phyloP scores from a whole-genome alignment of 2,113 vertebrate species.

The Tylochromis polylepis region DNA sequence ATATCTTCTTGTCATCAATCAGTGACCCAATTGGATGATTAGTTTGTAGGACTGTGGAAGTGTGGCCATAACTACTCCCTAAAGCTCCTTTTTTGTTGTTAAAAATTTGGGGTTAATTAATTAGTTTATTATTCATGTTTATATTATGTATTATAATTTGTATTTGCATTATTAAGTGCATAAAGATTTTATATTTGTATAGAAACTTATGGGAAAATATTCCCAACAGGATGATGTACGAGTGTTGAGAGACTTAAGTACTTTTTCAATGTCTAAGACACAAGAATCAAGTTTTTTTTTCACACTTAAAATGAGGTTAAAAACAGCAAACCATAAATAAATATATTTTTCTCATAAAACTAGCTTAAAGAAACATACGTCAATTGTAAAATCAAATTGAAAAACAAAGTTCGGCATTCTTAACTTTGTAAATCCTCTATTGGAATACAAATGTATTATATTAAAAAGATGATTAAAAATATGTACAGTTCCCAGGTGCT shows the following conservation, averaged over 20 bases:
- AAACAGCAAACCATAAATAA: background rate
- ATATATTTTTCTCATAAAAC: background rate
- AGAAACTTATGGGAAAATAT: background rate
- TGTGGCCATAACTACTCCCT: background rate
- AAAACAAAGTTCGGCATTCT: background rate
- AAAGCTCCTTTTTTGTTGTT: background rate
- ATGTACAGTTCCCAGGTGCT: background rate
- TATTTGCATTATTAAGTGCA: background rate
- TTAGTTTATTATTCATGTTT: background rate
- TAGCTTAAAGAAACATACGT: background rate
- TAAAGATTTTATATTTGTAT: background rate
- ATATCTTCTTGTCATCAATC: background rate
- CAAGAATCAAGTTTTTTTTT: background rate
- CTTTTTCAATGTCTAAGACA: background rate
- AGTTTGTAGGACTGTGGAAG: background rate
- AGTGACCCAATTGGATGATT: background rate
- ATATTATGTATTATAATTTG: background rate
- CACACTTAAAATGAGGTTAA: background rate
- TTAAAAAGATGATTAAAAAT: background rate
- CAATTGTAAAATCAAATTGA: background rate
- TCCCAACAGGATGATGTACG: background rate
- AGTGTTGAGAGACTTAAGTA: background rate
- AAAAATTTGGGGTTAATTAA: background rate
- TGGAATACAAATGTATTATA: no score
- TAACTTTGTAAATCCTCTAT: background rate